phyloP scores from a whole-genome alignment of 2,888 invertebrate genomes.

The Molanna angustata region DNA sequence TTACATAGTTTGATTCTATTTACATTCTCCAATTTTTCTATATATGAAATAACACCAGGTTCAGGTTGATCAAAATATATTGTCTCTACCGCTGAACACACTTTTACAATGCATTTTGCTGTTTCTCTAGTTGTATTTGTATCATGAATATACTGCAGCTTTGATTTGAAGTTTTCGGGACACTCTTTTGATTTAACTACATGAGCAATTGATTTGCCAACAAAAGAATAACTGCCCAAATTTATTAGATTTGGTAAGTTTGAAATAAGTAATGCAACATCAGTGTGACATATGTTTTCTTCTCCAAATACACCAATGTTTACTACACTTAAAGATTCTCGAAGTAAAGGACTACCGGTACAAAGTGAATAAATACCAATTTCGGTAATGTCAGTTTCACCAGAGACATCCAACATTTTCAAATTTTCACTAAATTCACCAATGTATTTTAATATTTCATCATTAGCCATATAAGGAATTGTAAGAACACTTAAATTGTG shows the following conservation, averaged over 20 bases:
- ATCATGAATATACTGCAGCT: conserved; percentile 65
- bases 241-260: conserved; percentile 63
- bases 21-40: conserved; percentile 51
- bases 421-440: conserved; percentile 55
- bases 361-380: conserved; percentile 60
- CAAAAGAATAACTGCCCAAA: conserved; percentile 65
- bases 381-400: conserved; percentile 67
- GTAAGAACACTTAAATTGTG: conserved; percentile 59
- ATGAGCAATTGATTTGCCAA: conserved; percentile 60
- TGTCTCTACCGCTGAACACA: conserved; percentile 63
- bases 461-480: conserved; percentile 70
- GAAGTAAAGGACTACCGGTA: conserved; percentile 51
- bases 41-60: conserved; percentile 50
- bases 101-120: conserved; percentile 57
- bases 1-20: conserved; percentile 61
- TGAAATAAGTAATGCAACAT: conserved; percentile 61
- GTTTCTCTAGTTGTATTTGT: conserved; percentile 58
- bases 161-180: conserved; percentile 56
- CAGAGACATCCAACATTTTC: conserved; percentile 64
- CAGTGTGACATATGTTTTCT: conserved; percentile 63
- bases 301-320: conserved; percentile 71
- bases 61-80: conserved; percentile 64
- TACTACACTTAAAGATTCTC: conserved; percentile 57
- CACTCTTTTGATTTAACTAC: conserved; percentile 54
- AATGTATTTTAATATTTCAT: conserved; percentile 62